These are phyloP conservation scores for Trichomycterus rosablanca DNA, from an alignment of 2,113 vertebrate genomes.

Conservation along the genomic window DNA sequence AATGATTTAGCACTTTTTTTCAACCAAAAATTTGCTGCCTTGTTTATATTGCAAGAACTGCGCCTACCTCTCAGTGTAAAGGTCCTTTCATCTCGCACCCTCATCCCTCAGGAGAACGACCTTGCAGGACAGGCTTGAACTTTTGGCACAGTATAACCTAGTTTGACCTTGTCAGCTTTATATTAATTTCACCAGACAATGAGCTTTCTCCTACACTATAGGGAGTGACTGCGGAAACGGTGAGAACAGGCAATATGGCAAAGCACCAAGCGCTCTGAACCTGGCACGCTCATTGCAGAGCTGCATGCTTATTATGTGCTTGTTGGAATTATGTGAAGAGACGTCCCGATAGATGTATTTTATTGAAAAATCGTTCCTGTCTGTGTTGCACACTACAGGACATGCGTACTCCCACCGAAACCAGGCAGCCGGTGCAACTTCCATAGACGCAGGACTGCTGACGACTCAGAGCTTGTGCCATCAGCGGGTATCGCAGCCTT, in stretches of 20 bases:
- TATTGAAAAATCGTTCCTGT: background rate
- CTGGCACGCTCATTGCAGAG: conserved; percentile 14
- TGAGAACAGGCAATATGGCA: conserved; percentile 19
- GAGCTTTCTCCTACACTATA: conserved; percentile 19
- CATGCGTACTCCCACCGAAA: conserved; percentile 51
- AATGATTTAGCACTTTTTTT: conserved; percentile 4
- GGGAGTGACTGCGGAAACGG: conserved; percentile 1
- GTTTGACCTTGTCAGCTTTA: conserved; percentile 31
- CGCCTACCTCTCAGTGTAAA: conserved; percentile 14
- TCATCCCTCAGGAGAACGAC: conserved; percentile 18
- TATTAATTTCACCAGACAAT: conserved; percentile 16
- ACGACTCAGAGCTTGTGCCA: conserved; percentile 66
- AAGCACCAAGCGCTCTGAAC: conserved; percentile 15
- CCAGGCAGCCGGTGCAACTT: conserved; percentile 45
- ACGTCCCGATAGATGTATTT: background rate
- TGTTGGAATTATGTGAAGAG: conserved; percentile 7
- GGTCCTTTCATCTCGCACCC: conserved; percentile 7
- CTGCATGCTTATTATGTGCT: conserved; percentile 6
- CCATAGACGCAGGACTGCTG: conserved; percentile 47
- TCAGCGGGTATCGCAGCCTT: conserved; percentile 57
- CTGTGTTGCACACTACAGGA: conserved; percentile 41
- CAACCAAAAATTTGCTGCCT: conserved; percentile 8
- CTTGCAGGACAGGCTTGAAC: conserved; percentile 24
- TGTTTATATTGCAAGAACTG: conserved; percentile 18
- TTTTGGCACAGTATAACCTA: conserved; percentile 25